A percentile compares a stretch with the other conserved stretches of the same genome.
Evolutionary conservation across 1,140 invertebrate genomes (phyloP).

Genomic region (Drosophila pseudoobscura): DNA sequence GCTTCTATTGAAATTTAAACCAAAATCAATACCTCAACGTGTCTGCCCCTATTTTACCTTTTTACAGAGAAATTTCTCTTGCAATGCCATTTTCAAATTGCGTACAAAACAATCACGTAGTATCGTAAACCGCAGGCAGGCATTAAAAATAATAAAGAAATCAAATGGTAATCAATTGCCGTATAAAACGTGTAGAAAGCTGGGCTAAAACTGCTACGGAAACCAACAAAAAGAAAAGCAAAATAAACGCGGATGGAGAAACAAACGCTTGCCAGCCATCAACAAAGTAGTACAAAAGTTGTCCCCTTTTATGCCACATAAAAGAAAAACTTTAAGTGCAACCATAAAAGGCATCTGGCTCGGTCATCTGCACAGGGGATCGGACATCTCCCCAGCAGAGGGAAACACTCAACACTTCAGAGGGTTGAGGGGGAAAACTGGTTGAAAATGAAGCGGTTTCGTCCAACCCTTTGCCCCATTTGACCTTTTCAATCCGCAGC

Average conservation of each 20-base stretch:
- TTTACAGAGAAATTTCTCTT: no score
- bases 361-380: background rate
- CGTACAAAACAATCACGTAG: conserved; percentile 30
- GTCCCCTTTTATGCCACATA: conserved; percentile 44
- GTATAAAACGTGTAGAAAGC: conserved; percentile 22
- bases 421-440: background rate
- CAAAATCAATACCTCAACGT: no score
- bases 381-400: background rate
- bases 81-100: background rate
- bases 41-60: no score
- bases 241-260: conserved; percentile 15
- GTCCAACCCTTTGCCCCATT: conserved; percentile 42
- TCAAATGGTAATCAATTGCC: conserved; percentile 46
- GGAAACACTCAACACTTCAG: background rate
- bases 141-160: conserved; percentile 54
- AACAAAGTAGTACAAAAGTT: conserved; percentile 38
- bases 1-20: no score
- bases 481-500: conserved; percentile 48
- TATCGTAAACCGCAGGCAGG: conserved; percentile 20
- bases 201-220: conserved; percentile 14
- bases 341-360: conserved; percentile 23
- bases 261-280: conserved; percentile 31
- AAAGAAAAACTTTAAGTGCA: conserved; percentile 46
- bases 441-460: conserved; percentile 6
- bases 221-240: conserved; percentile 29